These are phyloP conservation scores for Henricia sp. DNA, from an alignment of 53 echinoderm and acorn worm genomes.

Conservation along the genomic window DNA sequence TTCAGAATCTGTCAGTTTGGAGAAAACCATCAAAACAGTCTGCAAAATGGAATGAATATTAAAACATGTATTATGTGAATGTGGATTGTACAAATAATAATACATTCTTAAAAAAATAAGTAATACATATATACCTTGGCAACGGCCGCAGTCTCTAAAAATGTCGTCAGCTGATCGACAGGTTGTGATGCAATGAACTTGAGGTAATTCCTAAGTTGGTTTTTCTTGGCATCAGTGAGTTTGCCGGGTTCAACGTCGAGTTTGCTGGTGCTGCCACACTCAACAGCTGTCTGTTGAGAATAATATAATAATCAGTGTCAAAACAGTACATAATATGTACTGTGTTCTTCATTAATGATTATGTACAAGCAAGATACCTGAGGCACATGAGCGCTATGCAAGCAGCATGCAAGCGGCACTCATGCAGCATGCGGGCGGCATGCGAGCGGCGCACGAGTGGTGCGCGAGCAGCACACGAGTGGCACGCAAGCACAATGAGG, in stretches of 20 bases:
- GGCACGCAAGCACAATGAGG: too few species aligned
- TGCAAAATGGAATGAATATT: neutral
- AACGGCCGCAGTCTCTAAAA: slow-evolving; percentile 13
- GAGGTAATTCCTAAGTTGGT: slow-evolving; percentile 8
- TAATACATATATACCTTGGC: slow-evolving; percentile 7
- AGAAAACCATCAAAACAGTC: slow-evolving; percentile 17
- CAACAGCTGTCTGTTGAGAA: slow-evolving; percentile 1
- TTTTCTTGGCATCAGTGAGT: slow-evolving; percentile 11
- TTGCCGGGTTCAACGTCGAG: neutral
- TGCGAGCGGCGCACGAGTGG: too few species aligned
- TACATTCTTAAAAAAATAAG: neutral
- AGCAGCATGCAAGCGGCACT: too few species aligned
- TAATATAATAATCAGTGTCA: neutral
- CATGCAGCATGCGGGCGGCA: too few species aligned
- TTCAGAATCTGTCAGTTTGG: slow-evolving; percentile 33
- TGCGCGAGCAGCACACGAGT: too few species aligned
- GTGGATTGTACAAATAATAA: neutral
- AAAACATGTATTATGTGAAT: neutral
- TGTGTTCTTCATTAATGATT: too few species aligned
- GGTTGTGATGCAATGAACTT: neutral
- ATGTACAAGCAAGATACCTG: too few species aligned
- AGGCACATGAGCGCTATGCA: too few species aligned
- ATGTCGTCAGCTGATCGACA: neutral
- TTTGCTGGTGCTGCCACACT: neutral
- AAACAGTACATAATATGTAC: too few species aligned